Evolutionary conservation across 1,140 invertebrate species (phyloP).

Genomic region (Neodiprion lecontei): DNA sequence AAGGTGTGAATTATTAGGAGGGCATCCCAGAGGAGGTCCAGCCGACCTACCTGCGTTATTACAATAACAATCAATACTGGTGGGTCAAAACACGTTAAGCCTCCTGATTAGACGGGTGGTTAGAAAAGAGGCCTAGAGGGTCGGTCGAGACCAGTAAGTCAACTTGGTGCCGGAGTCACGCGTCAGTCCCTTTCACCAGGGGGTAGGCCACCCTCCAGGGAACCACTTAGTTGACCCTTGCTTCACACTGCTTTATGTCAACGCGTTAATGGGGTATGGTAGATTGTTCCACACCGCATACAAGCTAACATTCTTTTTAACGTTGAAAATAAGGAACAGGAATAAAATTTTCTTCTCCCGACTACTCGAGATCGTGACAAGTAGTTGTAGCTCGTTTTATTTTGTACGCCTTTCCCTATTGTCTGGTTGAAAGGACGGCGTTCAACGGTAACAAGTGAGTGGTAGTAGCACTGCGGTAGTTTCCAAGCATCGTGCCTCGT

Average conservation of each 20-base stretch:
- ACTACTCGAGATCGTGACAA: neutral
- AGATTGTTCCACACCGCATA: slow-evolving; percentile 28
- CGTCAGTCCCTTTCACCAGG: slow-evolving; percentile 27
- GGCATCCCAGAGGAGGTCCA: slow-evolving; percentile 6
- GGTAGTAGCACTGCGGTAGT: neutral
- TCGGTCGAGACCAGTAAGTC: slow-evolving; percentile 1
- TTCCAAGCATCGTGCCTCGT: neutral
- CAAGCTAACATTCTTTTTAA: neutral
- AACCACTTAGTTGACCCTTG: slow-evolving; percentile 28
- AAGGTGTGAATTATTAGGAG: slow-evolving; percentile 11
- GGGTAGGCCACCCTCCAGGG: slow-evolving; percentile 31
- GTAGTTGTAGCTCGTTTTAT: neutral
- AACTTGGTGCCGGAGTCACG: neutral
- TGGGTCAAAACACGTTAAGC: slow-evolving; percentile 23
- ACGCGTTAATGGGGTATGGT: slow-evolving; percentile 23
- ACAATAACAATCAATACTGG: slow-evolving; percentile 26
- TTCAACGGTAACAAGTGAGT: neutral
- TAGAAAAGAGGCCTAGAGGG: slow-evolving; percentile 9
- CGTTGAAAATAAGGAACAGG: neutral
- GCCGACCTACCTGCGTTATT: slow-evolving; percentile 23
- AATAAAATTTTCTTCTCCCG: neutral
- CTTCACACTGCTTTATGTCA: slow-evolving; percentile 11
- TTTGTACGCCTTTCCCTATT: neutral
- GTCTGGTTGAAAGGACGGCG: neutral
- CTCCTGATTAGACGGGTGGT: slow-evolving; percentile 22